phyloP scores from a whole-genome alignment of 2,888 invertebrate species.

The Hesperia comma region DNA sequence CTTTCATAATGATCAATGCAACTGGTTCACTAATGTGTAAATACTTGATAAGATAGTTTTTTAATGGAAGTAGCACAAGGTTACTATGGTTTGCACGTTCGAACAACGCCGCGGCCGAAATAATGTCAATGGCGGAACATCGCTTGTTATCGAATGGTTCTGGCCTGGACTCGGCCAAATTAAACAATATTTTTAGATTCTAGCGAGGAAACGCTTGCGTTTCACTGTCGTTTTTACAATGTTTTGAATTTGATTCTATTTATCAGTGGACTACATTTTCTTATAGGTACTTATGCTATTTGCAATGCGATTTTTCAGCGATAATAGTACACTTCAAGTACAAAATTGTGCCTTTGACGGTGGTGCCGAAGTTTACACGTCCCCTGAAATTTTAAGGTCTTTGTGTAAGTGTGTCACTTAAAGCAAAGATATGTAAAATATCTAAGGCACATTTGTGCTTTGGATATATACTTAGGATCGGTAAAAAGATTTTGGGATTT shows the following conservation, averaged over 20 bases:
- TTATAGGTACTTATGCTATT: background rate
- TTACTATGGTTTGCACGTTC: constrained; percentile 57
- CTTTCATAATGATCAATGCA: constrained; percentile 28
- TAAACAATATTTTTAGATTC: constrained; percentile 16
- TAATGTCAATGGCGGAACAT: constrained; percentile 66
- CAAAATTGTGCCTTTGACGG: too few relatives aligned
- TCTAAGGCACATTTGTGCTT: too few relatives aligned
- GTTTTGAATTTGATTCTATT: constrained; percentile 9
- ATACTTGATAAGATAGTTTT: constrained; percentile 60
- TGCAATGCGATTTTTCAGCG: too few relatives aligned
- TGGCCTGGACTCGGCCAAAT: constrained; percentile 9
- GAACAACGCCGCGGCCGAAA: constrained; percentile 54
- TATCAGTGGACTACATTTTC: constrained; percentile 4
- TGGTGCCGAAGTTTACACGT: too few relatives aligned
- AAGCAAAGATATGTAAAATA: too few relatives aligned
- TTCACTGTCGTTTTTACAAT: constrained; percentile 9
- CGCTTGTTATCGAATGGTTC: constrained; percentile 41
- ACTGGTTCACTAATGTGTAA: constrained; percentile 41
- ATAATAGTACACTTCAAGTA: background rate
- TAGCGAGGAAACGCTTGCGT: constrained; percentile 5
- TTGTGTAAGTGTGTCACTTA: too few relatives aligned
- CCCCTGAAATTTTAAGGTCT: too few relatives aligned
- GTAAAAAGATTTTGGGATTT: too few relatives aligned
- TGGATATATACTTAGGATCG: too few relatives aligned
- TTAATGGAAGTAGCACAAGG: constrained; percentile 66